phyloP scores from a whole-genome alignment of 2,888 invertebrate species.

The Nebria brevicollis region DNA sequence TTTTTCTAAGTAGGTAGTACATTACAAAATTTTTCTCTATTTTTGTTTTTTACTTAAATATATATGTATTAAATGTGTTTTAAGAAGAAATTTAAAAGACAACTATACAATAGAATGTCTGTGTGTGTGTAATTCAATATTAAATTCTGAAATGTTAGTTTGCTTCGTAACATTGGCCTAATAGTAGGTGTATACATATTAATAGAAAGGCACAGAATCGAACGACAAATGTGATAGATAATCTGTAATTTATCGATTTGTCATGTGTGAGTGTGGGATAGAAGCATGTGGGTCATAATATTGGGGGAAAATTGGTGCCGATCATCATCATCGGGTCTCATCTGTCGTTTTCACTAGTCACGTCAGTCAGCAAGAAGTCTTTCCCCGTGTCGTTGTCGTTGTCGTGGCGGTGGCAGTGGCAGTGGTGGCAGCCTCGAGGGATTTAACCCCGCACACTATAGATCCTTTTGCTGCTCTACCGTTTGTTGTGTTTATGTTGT shows the following conservation, averaged over 20 bases:
- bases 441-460: slow-evolving; percentile 33
- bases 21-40: too few relatives aligned
- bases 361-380: slow-evolving; percentile 3
- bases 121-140: too few relatives aligned
- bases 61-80: too few relatives aligned
- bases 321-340: slow-evolving; percentile 3
- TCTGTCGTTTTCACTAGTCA: slow-evolving; percentile 23
- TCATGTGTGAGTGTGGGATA: slow-evolving; percentile 5
- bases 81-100: too few relatives aligned
- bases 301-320: background rate
- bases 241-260: slow-evolving; percentile 14
- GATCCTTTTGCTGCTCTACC: background rate
- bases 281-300: slow-evolving; percentile 12
- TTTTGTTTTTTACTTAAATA: too few relatives aligned
- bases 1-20: background rate
- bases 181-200: too few relatives aligned
- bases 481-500: slow-evolving; percentile 31
- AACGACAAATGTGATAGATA: slow-evolving; percentile 4
- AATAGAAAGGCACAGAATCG: background rate
- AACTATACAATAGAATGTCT: too few relatives aligned
- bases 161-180: too few relatives aligned
- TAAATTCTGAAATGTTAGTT: too few relatives aligned
- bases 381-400: background rate
- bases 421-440: slow-evolving; percentile 12
- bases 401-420: too few relatives aligned